Conservation (phyloP, 2,888 invertebrate genomes). For the Drosophila subsilvestris region DNA sequence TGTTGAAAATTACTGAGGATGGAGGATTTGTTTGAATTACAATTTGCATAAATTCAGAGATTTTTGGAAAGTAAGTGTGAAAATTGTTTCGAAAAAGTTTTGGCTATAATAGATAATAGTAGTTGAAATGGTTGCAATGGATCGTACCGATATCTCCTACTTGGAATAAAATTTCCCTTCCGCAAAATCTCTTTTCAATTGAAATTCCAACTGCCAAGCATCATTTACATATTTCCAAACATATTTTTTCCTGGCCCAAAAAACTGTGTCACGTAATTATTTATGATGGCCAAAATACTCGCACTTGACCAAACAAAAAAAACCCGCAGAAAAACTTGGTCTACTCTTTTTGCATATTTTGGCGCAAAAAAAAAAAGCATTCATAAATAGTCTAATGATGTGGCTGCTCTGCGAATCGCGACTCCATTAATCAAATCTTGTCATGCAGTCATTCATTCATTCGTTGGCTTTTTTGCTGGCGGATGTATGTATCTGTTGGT, state of each 20-base stretch:
- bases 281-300: slow-evolving; percentile 23
- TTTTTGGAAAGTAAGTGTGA: not conserved
- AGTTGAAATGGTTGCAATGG: no score
- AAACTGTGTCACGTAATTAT: slow-evolving; percentile 18
- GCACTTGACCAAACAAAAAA: slow-evolving; percentile 9
- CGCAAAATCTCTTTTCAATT: not conserved
- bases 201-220: not conserved
- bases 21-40: not conserved
- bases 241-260: not conserved
- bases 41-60: not conserved
- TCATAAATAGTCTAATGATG: slow-evolving; percentile 48
- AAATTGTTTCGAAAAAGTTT: no score
- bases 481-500: slow-evolving; percentile 59
- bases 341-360: slow-evolving; percentile 34
- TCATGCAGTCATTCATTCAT: slow-evolving; percentile 67
- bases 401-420: slow-evolving; percentile 26
- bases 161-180: no score
- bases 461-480: slow-evolving; percentile 41
- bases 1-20: slow-evolving; percentile 27
- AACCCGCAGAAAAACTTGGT: slow-evolving; percentile 4
- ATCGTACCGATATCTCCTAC: no score
- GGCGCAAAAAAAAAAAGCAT: slow-evolving; percentile 7
- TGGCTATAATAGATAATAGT: no score
- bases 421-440: slow-evolving; percentile 71
- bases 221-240: not conserved